Base-by-base conservation (phyloP, 2,113 vertebrate species). In the Coreoperca whiteheadi region DNA sequence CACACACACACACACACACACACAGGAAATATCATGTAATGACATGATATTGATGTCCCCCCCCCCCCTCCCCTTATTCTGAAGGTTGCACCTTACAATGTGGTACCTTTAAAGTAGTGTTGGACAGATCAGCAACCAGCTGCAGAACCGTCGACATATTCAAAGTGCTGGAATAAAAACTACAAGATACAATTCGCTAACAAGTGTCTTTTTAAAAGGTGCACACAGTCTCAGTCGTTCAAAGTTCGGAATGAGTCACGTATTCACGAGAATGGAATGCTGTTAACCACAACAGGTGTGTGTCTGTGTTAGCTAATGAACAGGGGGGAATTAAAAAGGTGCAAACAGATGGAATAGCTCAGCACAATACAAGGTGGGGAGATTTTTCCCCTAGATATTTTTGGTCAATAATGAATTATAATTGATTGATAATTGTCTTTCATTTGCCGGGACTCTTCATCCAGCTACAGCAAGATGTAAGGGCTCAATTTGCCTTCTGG, bases 71-170 rank as follows among this genome's bases (percentile, higher is more conserved):
- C 32, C 32, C 3, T 5, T 1, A 34, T 34, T 80, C 46, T 66
- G 82, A 76, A 72, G 81, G 78, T 82, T 86, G 74, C 79, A 72
- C 81, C 82, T 81, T 30, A 88, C 80, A 78, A 82, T 11, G 69
- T 67, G 80, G 94, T 93, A 94, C 94, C 92, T 90, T 88, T 84
- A 86, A 92, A 92, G 88, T 93, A 90, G 88, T 77, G 79, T 87
- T 65, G 78, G 87, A 89, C 89, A 86, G 87, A 81, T 83, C 89
- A 54, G 88, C 91, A 89, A 93, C 86, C 88, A 89, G 93, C 89
- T 94, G 92, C 87, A 34, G 77, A 84, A 61, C 83, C 73, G 93
- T 87, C 88, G 20, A 68, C 48, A 3, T 89, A 50, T 88, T 90
- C 74, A 94, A 94, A 92, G 91, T 94, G 93, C 93, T 89, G 81